A percentile compares a stretch with the other conserved stretches of the same genome.
Evolutionary conservation across 2,113 vertebrate species (phyloP).

Genomic region (Bubo blakistoni): DNA sequence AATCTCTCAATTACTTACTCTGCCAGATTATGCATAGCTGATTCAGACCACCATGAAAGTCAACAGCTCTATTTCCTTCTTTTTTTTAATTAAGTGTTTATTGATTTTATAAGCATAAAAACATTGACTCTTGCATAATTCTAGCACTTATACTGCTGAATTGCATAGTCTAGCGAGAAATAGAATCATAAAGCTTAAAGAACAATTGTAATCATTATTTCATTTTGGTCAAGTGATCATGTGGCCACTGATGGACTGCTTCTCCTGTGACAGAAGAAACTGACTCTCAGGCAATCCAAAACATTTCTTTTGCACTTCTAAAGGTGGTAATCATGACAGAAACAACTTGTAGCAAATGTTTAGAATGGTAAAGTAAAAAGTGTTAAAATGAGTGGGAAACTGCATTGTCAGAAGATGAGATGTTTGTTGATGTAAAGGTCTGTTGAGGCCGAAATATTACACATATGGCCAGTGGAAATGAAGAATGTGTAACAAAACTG

Average conservation of each 20-base stretch:
- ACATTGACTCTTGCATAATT: not conserved
- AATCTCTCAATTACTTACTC: not conserved
- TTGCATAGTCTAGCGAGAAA: not conserved
- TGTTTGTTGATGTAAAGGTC: not conserved
- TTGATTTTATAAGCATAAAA: not conserved
- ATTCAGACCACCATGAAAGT: not conserved
- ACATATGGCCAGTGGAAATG: not conserved
- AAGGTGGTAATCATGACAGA: not conserved
- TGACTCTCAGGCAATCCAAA: not conserved
- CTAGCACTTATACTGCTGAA: not conserved
- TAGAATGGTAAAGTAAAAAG: not conserved
- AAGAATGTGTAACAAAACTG: not conserved
- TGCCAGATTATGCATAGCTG: not conserved
- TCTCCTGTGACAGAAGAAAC: not conserved
- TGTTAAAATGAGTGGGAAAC: not conserved
- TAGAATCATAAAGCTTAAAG: not conserved
- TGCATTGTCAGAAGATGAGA: not conserved
- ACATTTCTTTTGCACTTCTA: not conserved
- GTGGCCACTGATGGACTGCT: not conserved
- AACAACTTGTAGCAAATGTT: not conserved
- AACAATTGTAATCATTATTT: not conserved
- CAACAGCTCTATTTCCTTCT: not conserved
- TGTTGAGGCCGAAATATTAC: not conserved
- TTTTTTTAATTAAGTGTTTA: not conserved
- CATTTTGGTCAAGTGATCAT: not conserved